These are phyloP conservation scores for Hydractinia echinata DNA, from an alignment of 30 jellyfish, hydroid and myxozoan genomes.

Conservation along the genomic window DNA sequence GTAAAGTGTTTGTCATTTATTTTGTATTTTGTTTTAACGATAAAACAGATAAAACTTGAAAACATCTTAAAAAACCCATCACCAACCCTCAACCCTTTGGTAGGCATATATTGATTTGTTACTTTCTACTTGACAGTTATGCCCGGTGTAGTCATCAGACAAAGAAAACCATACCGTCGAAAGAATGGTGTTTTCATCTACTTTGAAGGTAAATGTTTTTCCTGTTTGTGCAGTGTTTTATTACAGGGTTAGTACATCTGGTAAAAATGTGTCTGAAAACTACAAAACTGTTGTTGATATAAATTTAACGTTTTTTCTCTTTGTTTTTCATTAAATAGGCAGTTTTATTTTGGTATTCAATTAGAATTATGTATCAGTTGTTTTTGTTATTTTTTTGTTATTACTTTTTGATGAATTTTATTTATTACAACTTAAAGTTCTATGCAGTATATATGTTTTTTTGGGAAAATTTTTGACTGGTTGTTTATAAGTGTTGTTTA, in stretches of 20 bases:
- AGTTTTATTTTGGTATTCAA: background rate
- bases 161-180: constrained; percentile 96
- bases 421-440: no score
- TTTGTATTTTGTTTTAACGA: background rate
- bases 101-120: no score
- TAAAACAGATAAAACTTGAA: background rate
- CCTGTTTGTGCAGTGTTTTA: background rate
- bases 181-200: constrained; percentile 98
- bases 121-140: constrained; percentile 50
- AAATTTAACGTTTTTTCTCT: background rate
- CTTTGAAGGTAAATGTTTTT: constrained; percentile 72
- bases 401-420: no score
- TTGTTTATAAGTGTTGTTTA: no score
- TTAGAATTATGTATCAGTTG: background rate
- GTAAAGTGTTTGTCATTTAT: no score
- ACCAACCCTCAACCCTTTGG: no score
- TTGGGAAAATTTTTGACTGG: no score
- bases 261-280: background rate
- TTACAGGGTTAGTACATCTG: background rate
- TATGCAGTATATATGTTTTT: no score
- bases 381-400: background rate
- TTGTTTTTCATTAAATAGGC: background rate
- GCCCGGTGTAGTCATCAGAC: constrained; percentile 97
- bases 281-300: background rate
- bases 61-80: no score